A percentile compares a stretch with the other conserved stretches of the same genome.
phyloP scores from a whole-genome alignment of 2,797 vertebrate genomes.

The Siniperca scherzeri region DNA sequence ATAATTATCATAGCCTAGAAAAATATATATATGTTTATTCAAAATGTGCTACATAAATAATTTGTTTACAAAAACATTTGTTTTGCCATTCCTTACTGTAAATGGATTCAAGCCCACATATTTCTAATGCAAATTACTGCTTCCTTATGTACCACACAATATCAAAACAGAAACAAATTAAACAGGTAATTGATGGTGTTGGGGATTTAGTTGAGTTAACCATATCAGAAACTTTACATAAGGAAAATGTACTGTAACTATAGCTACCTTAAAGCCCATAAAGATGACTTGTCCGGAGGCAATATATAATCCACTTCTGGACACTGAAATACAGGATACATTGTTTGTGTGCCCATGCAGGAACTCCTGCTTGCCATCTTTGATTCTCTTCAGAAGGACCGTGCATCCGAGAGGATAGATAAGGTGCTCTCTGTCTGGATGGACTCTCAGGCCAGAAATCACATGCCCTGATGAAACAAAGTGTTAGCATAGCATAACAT shows the following conservation, averaged over 20 bases:
- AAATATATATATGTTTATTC: background rate
- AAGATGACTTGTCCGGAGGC: slow-evolving; percentile 93
- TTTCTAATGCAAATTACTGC: background rate
- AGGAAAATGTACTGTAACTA: background rate
- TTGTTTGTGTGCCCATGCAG: slow-evolving; percentile 92
- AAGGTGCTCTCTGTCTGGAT: slow-evolving; percentile 89
- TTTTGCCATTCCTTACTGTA: background rate
- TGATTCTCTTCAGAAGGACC: slow-evolving; percentile 87
- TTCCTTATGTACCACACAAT: background rate
- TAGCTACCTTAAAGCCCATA: slow-evolving; percentile 91
- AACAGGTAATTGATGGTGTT: background rate
- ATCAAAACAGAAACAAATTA: background rate
- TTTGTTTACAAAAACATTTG: background rate
- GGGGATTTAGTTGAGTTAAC: background rate
- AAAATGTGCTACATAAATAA: background rate
- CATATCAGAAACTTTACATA: background rate
- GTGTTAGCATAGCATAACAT: fast-evolving
- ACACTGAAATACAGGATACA: slow-evolving; percentile 89
- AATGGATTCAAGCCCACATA: background rate
- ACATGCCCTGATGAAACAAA: slow-evolving; percentile 85
- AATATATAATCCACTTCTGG: slow-evolving; percentile 87
- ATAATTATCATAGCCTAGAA: slow-evolving; percentile 90
- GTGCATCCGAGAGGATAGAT: slow-evolving; percentile 92
- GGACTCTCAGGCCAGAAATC: slow-evolving; percentile 87
- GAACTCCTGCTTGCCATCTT: slow-evolving; percentile 87